A percentile compares a stretch with the other conserved stretches of the same genome.
Evolutionary conservation across 2,888 invertebrate species (phyloP).

Genomic region (Eurois occulta): DNA sequence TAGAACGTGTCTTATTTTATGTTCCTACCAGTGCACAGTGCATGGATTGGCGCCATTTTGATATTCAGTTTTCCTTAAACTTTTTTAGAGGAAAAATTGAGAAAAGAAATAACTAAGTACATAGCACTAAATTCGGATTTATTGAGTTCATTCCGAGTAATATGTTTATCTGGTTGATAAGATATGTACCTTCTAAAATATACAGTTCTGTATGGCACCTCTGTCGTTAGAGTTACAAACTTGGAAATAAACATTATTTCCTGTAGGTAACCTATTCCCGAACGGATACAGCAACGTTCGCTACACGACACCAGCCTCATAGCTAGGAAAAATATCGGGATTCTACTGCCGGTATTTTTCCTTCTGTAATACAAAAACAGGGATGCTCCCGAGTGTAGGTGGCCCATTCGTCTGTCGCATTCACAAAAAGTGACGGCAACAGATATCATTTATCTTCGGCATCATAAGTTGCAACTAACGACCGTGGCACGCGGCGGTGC

Average conservation of each 20-base stretch:
- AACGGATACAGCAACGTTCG: neutral
- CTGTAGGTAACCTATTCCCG: neutral
- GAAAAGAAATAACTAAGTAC: neutral
- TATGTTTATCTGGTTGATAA: slow-evolving; percentile 2
- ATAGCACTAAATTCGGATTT: neutral
- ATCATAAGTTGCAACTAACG: slow-evolving; percentile 59
- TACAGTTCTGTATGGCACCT: neutral
- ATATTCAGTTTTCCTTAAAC: slow-evolving; percentile 4
- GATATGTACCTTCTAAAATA: neutral
- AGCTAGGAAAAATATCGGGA: neutral
- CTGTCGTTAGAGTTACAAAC: neutral
- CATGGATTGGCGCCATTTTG: neutral
- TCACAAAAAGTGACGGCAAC: slow-evolving; percentile 67
- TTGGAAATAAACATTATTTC: neutral
- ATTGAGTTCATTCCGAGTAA: neutral
- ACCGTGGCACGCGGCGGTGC: slow-evolving; percentile 28
- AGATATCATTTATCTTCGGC: slow-evolving; percentile 70
- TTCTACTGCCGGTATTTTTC: slow-evolving; percentile 8
- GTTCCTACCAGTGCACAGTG: slow-evolving; percentile 1
- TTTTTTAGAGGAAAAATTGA: neutral
- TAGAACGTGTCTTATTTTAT: slow-evolving; percentile 11
- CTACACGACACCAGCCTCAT: slow-evolving; percentile 1
- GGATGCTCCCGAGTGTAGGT: slow-evolving; percentile 13
- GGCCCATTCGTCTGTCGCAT: slow-evolving; percentile 43
- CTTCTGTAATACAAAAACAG: slow-evolving; percentile 41